Base-by-base conservation (phyloP, 23 tunicate species). In the Styela clava region DNA sequence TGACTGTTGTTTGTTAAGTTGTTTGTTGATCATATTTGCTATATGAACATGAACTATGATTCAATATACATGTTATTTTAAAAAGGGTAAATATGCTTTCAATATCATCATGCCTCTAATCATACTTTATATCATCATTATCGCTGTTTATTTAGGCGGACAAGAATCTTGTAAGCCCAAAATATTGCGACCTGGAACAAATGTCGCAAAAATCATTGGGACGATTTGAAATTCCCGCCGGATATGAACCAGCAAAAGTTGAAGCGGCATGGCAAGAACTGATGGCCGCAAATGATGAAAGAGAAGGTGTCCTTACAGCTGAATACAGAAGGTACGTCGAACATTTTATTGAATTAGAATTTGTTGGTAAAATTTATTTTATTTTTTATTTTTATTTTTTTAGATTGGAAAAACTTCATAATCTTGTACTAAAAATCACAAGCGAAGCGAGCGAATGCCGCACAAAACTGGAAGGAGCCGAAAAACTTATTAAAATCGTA, bases 151-250 rank as follows among this genome's bases (percentile, higher is more conserved):
- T 1, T 2, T 28, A 88, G 88, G 74, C 69, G 51, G 90, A 85
- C 69, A 63, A 86, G 36, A 27, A 85, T 51, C 23, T 78, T 3
- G 80, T 91, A 1, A 63, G 78, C 12, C 83, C 97, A 7, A 91
- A 85, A 63, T 91, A 85, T 76, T 20, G 31, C 31, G 78, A 72
- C 24, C 35, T 91, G 24, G 83, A 91, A 64, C 74, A 78, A 56
- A 56, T 91, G 69, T 69, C 86, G 51, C 36, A n/a, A 35, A 80
- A 91, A 51, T 91, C 97, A 7, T 81, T 84, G 7, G 90, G 90
- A 51, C 86, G 82, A 69, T 91, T 73, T 73, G 74, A 68, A 64
- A 85, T 88, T 2, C 74, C 31, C 24, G 56, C 69, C 0, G 90
- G 87, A 37, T 71, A 81, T 31, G 85, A 91, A 78, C 97, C 97